Evolutionary conservation across 1,140 invertebrate genomes (phyloP), one percentile per base, ranked within the genome.

Genomic region (Pseudomyrmex concolor): DNA sequence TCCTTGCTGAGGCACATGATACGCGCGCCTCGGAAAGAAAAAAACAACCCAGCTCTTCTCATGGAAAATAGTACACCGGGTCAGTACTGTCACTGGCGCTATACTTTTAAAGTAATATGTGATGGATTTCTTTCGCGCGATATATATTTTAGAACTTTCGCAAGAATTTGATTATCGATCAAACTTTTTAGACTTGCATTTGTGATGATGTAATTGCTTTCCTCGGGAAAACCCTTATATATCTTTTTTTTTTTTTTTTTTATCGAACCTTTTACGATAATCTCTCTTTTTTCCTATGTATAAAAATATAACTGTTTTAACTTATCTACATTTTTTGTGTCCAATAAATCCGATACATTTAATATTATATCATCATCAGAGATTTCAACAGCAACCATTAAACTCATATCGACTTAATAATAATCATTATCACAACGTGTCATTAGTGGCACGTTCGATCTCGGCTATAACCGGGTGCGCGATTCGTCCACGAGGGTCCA

Each of bases 401-500:
- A 25, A 54, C 48, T 17, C 17, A 48, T 45, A 48, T 70, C 19
- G n/a, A 70, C 43, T 70, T 70, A 48, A 62, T 70, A 48, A 62
- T 82, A 82, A 19, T 73, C 13, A 63, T 60, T 48, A 60, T 74
- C 17, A 60, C 51, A 60, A 71, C 13, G n/a, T n/a, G 63, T 84
- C 64, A 86, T 86, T 88, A 89, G 76, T 86, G 73, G 66, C 25
- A 10, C n/a, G 43, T 74, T 86, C 74, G 73, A 70, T 88, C 74
- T 68, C 43, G 9, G 19, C 15, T 62, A 70, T 34, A 76, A 83
- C 73, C 57, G 73, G 50, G 63, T 34, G 34, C 83, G 70, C 84
- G 87, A 89, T 86, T 89, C 86, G 86, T 80, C 17, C 64, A 76
- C 17, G 83, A 83, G 73, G 87, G 84, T 89, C 81, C 84, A 7